Percentiles rank a stretch among this genome's conserved stretches.
Conservation (phyloP, 2,113 vertebrate genomes). For the Perccottus glenii region DNA sequence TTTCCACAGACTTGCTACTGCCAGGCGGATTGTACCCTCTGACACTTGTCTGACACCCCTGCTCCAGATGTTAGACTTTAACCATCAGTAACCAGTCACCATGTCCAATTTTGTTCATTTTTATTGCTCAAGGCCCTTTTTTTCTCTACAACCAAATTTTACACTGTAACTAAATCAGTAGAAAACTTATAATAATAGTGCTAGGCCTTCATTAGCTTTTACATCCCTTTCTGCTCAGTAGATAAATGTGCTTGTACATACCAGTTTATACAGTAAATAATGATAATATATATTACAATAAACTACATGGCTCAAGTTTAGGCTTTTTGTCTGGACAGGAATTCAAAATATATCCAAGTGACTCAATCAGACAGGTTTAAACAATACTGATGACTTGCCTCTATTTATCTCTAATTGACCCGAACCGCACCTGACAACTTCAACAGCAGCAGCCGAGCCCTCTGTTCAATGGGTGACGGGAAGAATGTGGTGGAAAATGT, state of each 20-base stretch:
- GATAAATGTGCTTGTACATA: neutral
- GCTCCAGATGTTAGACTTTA: too few relatives aligned
- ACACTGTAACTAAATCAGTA: too few relatives aligned
- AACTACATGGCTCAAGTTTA: neutral
- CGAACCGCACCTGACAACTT: slow-evolving; percentile 37
- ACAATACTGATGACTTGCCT: slow-evolving; percentile 51
- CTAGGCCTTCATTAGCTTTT: too few relatives aligned
- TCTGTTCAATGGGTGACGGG: slow-evolving; percentile 10
- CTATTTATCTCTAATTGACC: slow-evolving; percentile 45
- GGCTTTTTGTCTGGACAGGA: neutral
- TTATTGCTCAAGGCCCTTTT: too few relatives aligned
- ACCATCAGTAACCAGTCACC: too few relatives aligned
- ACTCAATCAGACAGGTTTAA: slow-evolving; percentile 59
- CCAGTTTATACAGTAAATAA: neutral
- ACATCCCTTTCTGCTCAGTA: neutral
- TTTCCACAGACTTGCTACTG: too few relatives aligned
- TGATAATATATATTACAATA: too few relatives aligned
- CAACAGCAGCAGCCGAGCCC: slow-evolving; percentile 2
- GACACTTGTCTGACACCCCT: too few relatives aligned
- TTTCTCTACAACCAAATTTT: too few relatives aligned
- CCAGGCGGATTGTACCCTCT: too few relatives aligned
- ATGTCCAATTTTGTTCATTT: too few relatives aligned
- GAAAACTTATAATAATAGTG: too few relatives aligned
- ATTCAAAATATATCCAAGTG: slow-evolving; percentile 40
- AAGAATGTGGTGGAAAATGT: slow-evolving; percentile 57